Evolutionary conservation across 2,888 invertebrate species (phyloP), one percentile per base, ranked within the genome.

Genomic region (Mesorhabditis belari): DNA sequence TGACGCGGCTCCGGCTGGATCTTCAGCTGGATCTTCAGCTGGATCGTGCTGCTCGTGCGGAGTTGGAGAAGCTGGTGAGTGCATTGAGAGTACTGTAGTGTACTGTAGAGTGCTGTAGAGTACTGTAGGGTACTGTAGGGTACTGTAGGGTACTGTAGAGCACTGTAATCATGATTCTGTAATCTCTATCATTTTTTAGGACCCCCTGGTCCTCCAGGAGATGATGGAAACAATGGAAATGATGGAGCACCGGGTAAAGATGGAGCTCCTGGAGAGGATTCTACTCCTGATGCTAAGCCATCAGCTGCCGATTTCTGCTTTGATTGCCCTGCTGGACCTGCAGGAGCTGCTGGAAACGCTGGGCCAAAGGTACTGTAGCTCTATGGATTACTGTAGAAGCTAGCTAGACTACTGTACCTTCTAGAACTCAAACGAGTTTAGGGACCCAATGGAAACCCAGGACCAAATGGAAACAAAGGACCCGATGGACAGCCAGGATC

Each of bases 321-420:
- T 58, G 74, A 74, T 60, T 75, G 75, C 65, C 70, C 69, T 61
- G 71, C 70, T 54, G 70, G 74, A 64, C 75, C 75, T 54, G 67
- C 73, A 57, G 74, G 74, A 64, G 60, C 67, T 29, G 58, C 64
- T 58, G 54, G 54, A 23, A 50, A 50, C 51, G n/a, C 51, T 23
- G 63, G 63, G 60, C 29, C 59, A 28, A 53, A 61, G 51, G 63
- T 59, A 60, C 23, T 35, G 51, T 23, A 6, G 51, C 19, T 17
- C 12, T 19, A n/a, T 9, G 9, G n/a, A 23, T 44, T n/a, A 44
- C n/a, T 44, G 17, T 44, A 44, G 44, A 12, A 44, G n/a, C n/a
- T n/a, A n/a, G n/a, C n/a, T n/a, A n/a, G n/a, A n/a, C n/a, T 26
- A 24, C 61, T 57, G 56, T 56, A 57, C 50, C 50, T 44, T 44